Conservation (phyloP, 2,888 invertebrate species). For the Abrostola tripartita region DNA sequence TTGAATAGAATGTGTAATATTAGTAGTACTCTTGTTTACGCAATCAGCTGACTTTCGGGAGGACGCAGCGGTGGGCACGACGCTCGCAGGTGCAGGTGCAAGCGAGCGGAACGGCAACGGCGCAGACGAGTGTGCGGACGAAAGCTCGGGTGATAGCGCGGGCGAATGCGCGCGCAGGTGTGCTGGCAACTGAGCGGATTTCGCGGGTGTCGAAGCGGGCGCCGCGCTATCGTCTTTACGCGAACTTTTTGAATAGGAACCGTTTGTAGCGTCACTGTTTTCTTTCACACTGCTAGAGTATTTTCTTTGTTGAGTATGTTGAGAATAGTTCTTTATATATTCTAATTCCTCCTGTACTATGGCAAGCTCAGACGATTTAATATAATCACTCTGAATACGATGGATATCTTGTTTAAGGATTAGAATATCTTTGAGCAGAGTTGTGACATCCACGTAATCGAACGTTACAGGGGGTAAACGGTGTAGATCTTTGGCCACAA, state of each 20-base stretch:
- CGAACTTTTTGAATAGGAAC: background rate
- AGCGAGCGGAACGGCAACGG: too few species aligned
- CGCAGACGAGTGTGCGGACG: too few species aligned
- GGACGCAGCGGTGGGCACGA: too few species aligned
- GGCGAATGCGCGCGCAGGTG: too few species aligned
- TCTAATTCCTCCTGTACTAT: background rate
- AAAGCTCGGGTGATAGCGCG: too few species aligned
- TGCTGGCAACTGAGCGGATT: too few species aligned
- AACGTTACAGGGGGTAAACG: conserved; percentile 32
- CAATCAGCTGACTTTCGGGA: too few species aligned
- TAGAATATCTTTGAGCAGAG: conserved; percentile 24
- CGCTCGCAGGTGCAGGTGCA: too few species aligned
- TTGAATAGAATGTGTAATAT: too few species aligned
- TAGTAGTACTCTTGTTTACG: too few species aligned
- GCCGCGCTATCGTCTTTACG: too few species aligned
- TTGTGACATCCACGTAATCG: conserved; percentile 29
- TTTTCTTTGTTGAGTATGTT: background rate
- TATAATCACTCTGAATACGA: conserved; percentile 10
- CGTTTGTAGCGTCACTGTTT: background rate
- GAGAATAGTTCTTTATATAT: background rate
- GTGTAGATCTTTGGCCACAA: conserved; percentile 34
- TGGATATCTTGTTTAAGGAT: conserved; percentile 22
- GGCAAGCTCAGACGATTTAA: background rate
- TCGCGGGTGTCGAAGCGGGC: too few species aligned
- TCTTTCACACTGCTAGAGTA: background rate